Percentiles rank a stretch among this genome's conserved stretches.
Conservation (phyloP, 2,888 invertebrate genomes). For the Lissonota sp. region DNA sequence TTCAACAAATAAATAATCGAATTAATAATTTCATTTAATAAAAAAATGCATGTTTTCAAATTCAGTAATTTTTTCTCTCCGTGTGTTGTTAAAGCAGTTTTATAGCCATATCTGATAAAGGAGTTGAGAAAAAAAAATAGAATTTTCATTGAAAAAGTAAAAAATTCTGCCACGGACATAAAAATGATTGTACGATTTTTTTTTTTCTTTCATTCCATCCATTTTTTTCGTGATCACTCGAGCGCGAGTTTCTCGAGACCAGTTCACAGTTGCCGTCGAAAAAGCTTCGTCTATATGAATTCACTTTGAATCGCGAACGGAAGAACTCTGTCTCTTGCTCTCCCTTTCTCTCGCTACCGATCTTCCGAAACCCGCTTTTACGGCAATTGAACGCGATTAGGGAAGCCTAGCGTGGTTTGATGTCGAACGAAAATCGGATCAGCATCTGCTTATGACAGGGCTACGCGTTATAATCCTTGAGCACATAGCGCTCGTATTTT, state of each 20-base stretch:
- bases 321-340: not conserved
- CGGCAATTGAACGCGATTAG: conserved; percentile 81
- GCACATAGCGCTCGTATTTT: conserved; percentile 54
- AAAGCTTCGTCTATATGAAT: conserved; percentile 29
- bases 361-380: conserved; percentile 74
- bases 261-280: conserved; percentile 42
- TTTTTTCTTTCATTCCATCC: conserved; percentile 7
- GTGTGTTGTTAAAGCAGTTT: conserved; percentile 7
- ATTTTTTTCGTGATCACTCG: conserved; percentile 56
- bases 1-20: no score
- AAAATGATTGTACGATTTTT: conserved; percentile 45
- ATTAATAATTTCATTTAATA: no score
- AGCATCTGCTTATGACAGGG: conserved; percentile 82
- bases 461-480: conserved; percentile 76
- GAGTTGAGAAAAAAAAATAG: conserved; percentile 29
- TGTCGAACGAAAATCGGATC: conserved; percentile 75
- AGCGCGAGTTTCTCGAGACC: conserved; percentile 47
- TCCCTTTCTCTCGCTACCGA: conserved; percentile 34
- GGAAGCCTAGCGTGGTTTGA: conserved; percentile 70
- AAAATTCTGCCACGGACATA: conserved; percentile 27
- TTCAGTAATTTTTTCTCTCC: not conserved
- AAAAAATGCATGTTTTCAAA: not conserved
- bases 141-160: conserved; percentile 25
- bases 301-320: conserved; percentile 36
- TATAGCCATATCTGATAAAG: conserved; percentile 1